These are phyloP conservation scores for Austrolebias charrua DNA, from an alignment of 2,797 vertebrate species.

Conservation along the genomic window DNA sequence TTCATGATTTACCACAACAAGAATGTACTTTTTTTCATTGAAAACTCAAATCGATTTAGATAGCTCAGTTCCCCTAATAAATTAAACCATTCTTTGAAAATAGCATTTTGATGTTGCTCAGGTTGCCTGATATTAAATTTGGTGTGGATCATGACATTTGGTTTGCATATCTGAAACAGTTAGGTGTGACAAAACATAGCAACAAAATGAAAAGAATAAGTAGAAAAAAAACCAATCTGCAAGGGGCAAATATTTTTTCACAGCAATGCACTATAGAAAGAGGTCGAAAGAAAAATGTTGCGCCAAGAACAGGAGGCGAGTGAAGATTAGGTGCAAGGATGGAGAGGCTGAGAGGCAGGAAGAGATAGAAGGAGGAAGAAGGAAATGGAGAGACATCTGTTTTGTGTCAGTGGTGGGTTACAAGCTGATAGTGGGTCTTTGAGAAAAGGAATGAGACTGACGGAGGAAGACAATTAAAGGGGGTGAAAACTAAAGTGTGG, in stretches of 20 bases:
- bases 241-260: background rate
- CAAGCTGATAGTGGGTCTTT: constrained; percentile 59
- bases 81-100: too few relatives aligned
- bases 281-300: constrained; percentile 4
- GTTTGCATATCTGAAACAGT: too few relatives aligned
- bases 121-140: too few relatives aligned
- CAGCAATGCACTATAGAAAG: background rate
- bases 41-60: too few relatives aligned
- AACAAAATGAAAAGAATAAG: too few relatives aligned
- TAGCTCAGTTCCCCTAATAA: too few relatives aligned
- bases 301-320: constrained; percentile 32
- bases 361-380: constrained; percentile 56
- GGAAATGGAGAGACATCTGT: constrained; percentile 68
- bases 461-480: constrained; percentile 40
- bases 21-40: too few relatives aligned
- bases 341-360: constrained; percentile 47
- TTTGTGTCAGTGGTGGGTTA: constrained; percentile 70
- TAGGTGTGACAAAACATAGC: too few relatives aligned
- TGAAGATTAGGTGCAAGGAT: constrained; percentile 42
- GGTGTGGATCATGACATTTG: too few relatives aligned
- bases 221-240: constrained; percentile 11
- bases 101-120: too few relatives aligned
- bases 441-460: constrained; percentile 27
- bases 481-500: constrained; percentile 36
- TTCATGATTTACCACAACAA: too few relatives aligned